Percentiles rank a stretch among this genome's conserved stretches.
These are phyloP conservation scores for Ctenodactylus gundi DNA, from an alignment of 2,113 vertebrate genomes.

Conservation along the genomic window DNA sequence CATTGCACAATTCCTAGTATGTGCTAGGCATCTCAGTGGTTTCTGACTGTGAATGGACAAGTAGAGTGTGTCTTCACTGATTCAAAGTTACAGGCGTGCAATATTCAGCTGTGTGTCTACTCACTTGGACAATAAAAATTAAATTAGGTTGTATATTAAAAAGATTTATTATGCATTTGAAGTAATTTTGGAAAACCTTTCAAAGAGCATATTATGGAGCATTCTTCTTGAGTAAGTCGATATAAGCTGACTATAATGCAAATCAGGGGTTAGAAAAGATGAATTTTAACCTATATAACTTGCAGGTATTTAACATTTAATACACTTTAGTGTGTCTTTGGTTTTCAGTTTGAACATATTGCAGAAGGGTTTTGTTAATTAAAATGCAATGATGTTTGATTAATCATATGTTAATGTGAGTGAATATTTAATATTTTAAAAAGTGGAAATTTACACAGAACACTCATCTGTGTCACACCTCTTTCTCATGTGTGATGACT, in stretches of 20 bases:
- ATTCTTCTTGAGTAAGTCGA: background rate
- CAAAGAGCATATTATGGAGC: background rate
- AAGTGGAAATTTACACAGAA: background rate
- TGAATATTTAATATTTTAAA: slow-evolving; percentile 3
- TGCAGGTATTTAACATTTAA: slow-evolving; percentile 20
- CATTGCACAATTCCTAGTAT: background rate
- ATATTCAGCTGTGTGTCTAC: background rate
- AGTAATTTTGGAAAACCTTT: slow-evolving; percentile 52
- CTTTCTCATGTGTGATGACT: background rate
- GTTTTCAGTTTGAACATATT: slow-evolving; percentile 47
- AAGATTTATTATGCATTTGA: slow-evolving; percentile 38
- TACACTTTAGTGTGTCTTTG: background rate
- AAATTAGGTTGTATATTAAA: background rate
- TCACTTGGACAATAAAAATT: background rate
- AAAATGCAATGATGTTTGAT: slow-evolving; percentile 9
- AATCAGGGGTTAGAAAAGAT: slow-evolving; percentile 28
- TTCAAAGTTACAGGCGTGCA: background rate
- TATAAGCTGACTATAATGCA: background rate
- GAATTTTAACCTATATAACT: background rate
- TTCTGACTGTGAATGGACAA: background rate
- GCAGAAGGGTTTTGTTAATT: slow-evolving; percentile 13
- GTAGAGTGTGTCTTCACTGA: background rate
- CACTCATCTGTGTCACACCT: background rate
- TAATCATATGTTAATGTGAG: background rate
- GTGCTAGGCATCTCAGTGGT: background rate